Evolutionary conservation across 92 coral and sea anemone species (phyloP).

Genomic region (Micromussa lordhowensis): DNA sequence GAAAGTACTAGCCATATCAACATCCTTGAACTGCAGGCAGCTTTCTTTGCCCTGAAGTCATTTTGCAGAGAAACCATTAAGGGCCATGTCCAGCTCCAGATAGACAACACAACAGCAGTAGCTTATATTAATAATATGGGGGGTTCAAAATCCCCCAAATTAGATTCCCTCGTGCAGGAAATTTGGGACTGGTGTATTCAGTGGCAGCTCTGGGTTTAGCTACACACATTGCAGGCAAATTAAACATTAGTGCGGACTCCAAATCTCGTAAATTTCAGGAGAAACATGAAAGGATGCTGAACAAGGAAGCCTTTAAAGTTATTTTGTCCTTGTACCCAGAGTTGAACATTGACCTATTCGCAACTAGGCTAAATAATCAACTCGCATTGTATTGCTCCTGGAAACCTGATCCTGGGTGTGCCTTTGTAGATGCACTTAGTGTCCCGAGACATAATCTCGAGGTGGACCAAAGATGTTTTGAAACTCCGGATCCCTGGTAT

Average conservation of each 20-base stretch:
- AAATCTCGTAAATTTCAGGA: constrained; percentile 55
- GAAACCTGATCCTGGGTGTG: constrained; percentile 41
- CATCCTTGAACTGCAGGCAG: constrained; percentile 15
- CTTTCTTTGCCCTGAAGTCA: too few species aligned
- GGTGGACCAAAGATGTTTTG: too few species aligned
- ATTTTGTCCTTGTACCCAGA: constrained; percentile 34
- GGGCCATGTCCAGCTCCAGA: too few species aligned
- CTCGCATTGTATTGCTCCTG: constrained; percentile 38
- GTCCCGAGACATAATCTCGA: too few species aligned
- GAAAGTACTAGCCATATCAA: background rate
- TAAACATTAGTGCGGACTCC: constrained; percentile 55
- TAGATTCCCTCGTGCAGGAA: constrained; percentile 47
- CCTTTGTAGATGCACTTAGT: too few species aligned
- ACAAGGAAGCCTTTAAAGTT: too few species aligned
- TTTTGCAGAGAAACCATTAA: too few species aligned
- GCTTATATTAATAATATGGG: too few species aligned
- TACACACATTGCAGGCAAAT: constrained; percentile 62
- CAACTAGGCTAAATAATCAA: constrained; percentile 12
- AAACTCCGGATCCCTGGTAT: too few species aligned
- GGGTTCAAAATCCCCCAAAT: constrained; percentile 4
- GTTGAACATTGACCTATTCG: constrained; percentile 44
- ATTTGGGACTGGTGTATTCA: constrained; percentile 58
- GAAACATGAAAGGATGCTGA: constrained; percentile 60
- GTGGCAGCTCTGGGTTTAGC: constrained; percentile 58
- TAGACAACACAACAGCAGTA: too few species aligned